Evolutionary conservation across 1,140 invertebrate genomes (phyloP), one percentile per base, ranked within the genome.

Genomic region (Ditylenchus dipsaci): DNA sequence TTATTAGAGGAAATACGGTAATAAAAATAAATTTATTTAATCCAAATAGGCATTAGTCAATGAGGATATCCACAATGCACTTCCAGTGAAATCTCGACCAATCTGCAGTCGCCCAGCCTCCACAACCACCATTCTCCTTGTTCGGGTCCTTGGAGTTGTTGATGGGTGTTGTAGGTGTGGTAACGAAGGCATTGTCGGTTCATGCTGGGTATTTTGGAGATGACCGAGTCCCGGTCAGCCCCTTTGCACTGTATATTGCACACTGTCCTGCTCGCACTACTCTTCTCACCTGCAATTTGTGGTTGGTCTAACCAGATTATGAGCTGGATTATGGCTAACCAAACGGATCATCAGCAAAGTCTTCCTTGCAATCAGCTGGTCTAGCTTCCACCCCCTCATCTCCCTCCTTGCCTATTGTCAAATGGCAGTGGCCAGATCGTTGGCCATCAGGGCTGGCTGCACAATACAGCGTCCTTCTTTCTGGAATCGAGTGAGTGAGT

Each of bases 21-120:
- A n/a, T n/a, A n/a, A n/a, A n/a, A n/a, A n/a, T n/a, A n/a, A n/a
- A n/a, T n/a, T n/a, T n/a, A n/a, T n/a, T n/a, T n/a, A n/a, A n/a
- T n/a, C n/a, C n/a, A n/a, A 38, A 53, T 17, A 53, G 23, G 15
- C 27, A 61, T 7, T 21, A 8, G 47, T 65, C 19, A 42, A 38
- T 45, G 56, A n/a, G 66, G 66, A 65, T 67, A 67, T 45, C 66
- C 66, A 30, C 66, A 67, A 27, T 67, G 66, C 19, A 67, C 66
- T 67, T 67, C 66, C 26, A 67, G 33, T 19, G 66, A 67, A 21
- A 67, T 67, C 43, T 67, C 66, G 17, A 53, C 27, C 23, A 67
- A 42, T 33, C 63, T 7, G 65, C 66, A 67, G n/a, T 65, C 33
- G 8, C 66, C 66, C 27, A 23, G 27, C 38, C 66, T 1, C 66